Base-by-base conservation (phyloP, 1,140 invertebrate genomes). In the Yoshiicerus persimilis region DNA sequence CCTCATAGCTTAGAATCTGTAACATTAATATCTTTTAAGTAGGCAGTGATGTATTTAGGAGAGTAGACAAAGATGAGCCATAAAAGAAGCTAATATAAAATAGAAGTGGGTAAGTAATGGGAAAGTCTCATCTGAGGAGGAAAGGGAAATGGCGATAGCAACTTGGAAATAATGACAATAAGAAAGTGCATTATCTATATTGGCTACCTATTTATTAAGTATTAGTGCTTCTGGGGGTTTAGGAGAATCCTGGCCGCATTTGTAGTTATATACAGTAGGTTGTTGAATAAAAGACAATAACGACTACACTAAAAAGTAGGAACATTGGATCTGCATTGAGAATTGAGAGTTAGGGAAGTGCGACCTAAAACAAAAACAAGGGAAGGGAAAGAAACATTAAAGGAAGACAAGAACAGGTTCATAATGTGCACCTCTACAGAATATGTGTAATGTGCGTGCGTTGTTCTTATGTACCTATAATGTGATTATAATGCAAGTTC, bases 41-140 rank as follows among this genome's bases (percentile, higher is more conserved):
- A n/a, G n/a, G n/a, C n/a, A n/a, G n/a, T n/a, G n/a, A n/a, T n/a
- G n/a, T n/a, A n/a, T n/a, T n/a, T n/a, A n/a, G n/a, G n/a, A n/a
- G n/a, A n/a, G 47, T n/a, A n/a, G 16, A n/a, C 20, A 56, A 56
- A n/a, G 47, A 56, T n/a, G 1, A 56, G n/a, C n/a, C 75, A 80
- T 80, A 80, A 77, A 80, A 32, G 32, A 80, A 20, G 30, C 32
- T 34, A 77, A 38, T 80, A 32, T 38, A 80, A 80, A 34, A 80
- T 80, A 80, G n/a, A 0, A 80, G 30, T 16, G 75, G 75, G 75
- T 80, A 25, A 80, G 32, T 80, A 80, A 80, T 80, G 75, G 75
- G 75, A 77, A 75, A 75, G 70, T 38, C 75, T 80, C 75, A 38
- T 80, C 75, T 80, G 34, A 80, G 75, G 34, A 80, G 75, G 32